These are phyloP conservation scores for Gonocerus acuteangulatus DNA, from an alignment of 2,888 invertebrate genomes.

Conservation along the genomic window DNA sequence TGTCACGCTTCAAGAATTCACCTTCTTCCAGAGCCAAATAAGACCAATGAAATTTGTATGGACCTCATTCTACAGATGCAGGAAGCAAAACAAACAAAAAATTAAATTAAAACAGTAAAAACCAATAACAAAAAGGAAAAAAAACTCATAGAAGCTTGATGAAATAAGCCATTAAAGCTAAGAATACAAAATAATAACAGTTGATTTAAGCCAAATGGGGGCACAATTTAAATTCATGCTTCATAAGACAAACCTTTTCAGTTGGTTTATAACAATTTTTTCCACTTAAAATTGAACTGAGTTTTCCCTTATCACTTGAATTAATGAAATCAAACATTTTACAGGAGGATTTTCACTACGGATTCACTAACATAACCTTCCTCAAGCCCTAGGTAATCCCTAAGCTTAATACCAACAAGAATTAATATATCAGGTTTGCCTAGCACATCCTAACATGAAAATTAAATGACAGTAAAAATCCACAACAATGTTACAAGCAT, in stretches of 20 bases:
- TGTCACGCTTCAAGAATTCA: conserved; percentile 27
- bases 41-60: not conserved
- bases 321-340: not conserved
- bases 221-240: not conserved
- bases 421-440: no score
- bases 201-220: no score
- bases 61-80: not conserved
- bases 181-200: no score
- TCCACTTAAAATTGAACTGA: not conserved
- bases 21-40: conserved; percentile 10
- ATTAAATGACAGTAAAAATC: no score
- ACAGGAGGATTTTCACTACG: no score
- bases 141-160: not conserved
- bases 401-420: no score
- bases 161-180: not conserved
- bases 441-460: no score
- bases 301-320: not conserved
- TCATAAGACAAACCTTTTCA: conserved; percentile 51
- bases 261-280: conserved; percentile 62
- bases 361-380: no score
- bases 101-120: not conserved
- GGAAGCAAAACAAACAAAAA: not conserved
- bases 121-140: not conserved
- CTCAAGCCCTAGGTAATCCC: no score
- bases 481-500: no score